These are phyloP conservation scores for Leucoraja ocellata DNA, from an alignment of 2,797 vertebrate genomes.

Conservation along the genomic window DNA sequence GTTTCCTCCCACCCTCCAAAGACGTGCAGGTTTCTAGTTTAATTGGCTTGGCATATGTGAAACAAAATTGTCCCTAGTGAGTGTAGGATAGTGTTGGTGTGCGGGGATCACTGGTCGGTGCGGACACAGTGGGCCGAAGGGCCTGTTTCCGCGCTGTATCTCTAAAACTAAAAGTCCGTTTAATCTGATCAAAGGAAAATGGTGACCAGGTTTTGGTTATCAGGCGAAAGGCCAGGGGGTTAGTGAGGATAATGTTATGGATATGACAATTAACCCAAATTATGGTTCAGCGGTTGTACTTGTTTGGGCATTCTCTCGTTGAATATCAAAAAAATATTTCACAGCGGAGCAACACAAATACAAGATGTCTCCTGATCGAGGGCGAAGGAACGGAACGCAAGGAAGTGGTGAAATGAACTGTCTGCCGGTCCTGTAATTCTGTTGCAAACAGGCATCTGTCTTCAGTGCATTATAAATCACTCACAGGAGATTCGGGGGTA, in stretches of 20 bases:
- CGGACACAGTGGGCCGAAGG: too few relatives aligned
- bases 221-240: background rate
- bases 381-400: constrained; percentile 11
- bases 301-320: background rate
- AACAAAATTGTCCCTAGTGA: too few relatives aligned
- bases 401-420: constrained; percentile 27
- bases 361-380: background rate
- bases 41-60: too few relatives aligned
- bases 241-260: background rate
- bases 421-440: background rate
- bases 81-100: too few relatives aligned
- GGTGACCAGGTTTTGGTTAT: background rate
- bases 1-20: too few relatives aligned
- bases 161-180: background rate
- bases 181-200: background rate
- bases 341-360: background rate
- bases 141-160: too few relatives aligned
- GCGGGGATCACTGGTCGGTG: too few relatives aligned
- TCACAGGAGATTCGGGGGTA: constrained; percentile 23
- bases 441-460: constrained; percentile 24
- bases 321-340: background rate
- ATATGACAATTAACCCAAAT: background rate
- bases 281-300: background rate
- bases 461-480: constrained; percentile 30
- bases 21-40: too few relatives aligned